Base-by-base conservation (phyloP, 1,140 invertebrate genomes). In the Drosophila jambulina region DNA sequence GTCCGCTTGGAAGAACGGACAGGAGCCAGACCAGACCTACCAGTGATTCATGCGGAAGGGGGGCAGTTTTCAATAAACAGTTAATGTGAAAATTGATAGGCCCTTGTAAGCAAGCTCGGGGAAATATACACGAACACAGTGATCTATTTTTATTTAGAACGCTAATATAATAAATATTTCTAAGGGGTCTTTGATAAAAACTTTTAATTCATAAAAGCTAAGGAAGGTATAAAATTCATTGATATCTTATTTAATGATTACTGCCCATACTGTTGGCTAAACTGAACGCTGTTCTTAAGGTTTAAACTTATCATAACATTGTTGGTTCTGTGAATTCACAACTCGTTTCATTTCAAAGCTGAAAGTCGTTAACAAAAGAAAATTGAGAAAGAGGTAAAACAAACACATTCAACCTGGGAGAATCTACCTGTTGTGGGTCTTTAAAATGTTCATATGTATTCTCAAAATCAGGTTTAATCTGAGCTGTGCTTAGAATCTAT, bases 51-150 rank as follows among this genome's bases (percentile, higher is more conserved):
- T 38, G 19, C 19, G 36, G 36, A 10, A 32, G 21, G 21, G 40
- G 40, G 21, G 51, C 68, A 60, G 23, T 72, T 72, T 70, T 42
- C 23, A 51, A 72, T 60, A 60, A 72, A 72, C 56, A 34, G 23
- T 36, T 49, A 72, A 70, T 59, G 34, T 72, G 32, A 15, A 71
- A 71, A 72, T 72, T 60, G 45, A 72, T 72, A 60, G 69, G 53
- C n/a, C 32, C 36, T 49, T 71, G 46, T 54, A 49, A 65, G 23
- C 57, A 15, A 62, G 38, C 54, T 60, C 4, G 5, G 2, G 23
- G 38, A 43, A 43, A 29, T 61, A 29, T 12, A 17, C 21, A 59
- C 54, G 21, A 34, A 23, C 27, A 36, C 29, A 45, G 40, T 60
- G 40, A 17, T 21, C n/a, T 34, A 21, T 10, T 3, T 46, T 8